A percentile compares a stretch with the other conserved stretches of the same genome.
Evolutionary conservation across 53 echinoderm and acorn worm genomes (phyloP).

Genomic region (Patiria pectinifera): DNA sequence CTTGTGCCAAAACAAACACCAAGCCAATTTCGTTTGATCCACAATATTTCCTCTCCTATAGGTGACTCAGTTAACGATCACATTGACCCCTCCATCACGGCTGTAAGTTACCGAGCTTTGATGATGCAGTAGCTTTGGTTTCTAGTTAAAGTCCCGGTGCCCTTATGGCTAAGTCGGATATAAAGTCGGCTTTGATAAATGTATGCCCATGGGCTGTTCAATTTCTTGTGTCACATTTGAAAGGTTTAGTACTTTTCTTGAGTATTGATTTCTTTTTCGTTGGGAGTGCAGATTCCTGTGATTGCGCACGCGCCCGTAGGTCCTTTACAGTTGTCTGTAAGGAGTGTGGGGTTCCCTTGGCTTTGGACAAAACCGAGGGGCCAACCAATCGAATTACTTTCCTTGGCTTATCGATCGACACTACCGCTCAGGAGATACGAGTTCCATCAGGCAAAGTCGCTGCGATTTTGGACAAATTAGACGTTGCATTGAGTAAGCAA

Average conservation of each 20-base stretch:
- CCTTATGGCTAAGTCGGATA: too few species aligned
- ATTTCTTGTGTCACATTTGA: too few species aligned
- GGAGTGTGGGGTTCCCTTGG: conserved; percentile 8
- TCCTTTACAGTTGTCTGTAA: conserved; percentile 11
- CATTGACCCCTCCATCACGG: background rate
- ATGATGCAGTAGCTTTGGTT: background rate
- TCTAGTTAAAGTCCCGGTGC: background rate
- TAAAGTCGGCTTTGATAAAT: conserved; percentile 2
- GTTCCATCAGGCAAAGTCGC: conserved; percentile 36
- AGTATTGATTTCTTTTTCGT: too few species aligned
- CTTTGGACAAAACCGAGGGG: too few species aligned
- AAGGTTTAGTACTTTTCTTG: too few species aligned
- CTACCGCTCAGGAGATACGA: too few species aligned
- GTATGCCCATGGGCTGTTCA: conserved; percentile 9
- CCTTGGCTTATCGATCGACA: conserved; percentile 55
- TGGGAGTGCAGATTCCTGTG: too few species aligned
- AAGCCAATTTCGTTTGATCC: background rate
- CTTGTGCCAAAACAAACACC: too few species aligned
- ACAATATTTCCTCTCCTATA: background rate
- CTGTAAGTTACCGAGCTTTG: background rate
- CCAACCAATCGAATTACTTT: conserved; percentile 20
- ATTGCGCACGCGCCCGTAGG: too few species aligned
- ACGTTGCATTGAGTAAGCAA: background rate
- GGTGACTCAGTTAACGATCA: too few species aligned
- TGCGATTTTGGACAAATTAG: conserved; percentile 26